Evolutionary conservation across 1,140 invertebrate species (phyloP).

Genomic region (Episyrphus balteatus): DNA sequence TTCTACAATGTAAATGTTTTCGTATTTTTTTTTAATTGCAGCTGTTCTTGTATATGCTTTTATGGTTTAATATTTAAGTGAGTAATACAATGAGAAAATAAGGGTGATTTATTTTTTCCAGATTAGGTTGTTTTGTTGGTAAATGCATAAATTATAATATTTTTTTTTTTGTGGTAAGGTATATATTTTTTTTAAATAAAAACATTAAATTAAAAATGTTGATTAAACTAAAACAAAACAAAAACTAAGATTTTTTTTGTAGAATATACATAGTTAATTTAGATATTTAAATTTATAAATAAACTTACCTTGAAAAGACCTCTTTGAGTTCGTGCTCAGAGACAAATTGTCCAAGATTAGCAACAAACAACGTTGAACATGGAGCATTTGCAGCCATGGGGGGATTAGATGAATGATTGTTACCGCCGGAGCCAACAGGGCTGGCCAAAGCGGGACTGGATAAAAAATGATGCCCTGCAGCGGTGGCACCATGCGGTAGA

Average conservation of each 20-base stretch:
- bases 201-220: background rate
- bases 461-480: conserved; percentile 54
- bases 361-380: conserved; percentile 95
- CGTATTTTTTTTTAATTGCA: too few relatives aligned
- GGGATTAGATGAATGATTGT: conserved; percentile 46
- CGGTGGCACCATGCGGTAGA: conserved; percentile 13
- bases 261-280: too few relatives aligned
- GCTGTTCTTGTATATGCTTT: too few relatives aligned
- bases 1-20: too few relatives aligned
- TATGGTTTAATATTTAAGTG: too few relatives aligned
- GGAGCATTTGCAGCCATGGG: conserved; percentile 53
- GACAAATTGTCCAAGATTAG: conserved; percentile 90
- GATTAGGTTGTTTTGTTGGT: too few relatives aligned
- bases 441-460: conserved; percentile 75
- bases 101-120: too few relatives aligned
- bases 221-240: background rate
- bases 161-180: background rate
- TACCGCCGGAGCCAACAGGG: conserved; percentile 65
- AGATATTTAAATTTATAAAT: background rate
- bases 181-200: background rate
- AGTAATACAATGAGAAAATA: too few relatives aligned
- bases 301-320: conserved; percentile 86
- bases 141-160: background rate
- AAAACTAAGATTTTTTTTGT: too few relatives aligned
- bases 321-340: conserved; percentile 96